Evolutionary conservation across 2,113 vertebrate species (phyloP).

Genomic region (Collichthys lucidus): DNA sequence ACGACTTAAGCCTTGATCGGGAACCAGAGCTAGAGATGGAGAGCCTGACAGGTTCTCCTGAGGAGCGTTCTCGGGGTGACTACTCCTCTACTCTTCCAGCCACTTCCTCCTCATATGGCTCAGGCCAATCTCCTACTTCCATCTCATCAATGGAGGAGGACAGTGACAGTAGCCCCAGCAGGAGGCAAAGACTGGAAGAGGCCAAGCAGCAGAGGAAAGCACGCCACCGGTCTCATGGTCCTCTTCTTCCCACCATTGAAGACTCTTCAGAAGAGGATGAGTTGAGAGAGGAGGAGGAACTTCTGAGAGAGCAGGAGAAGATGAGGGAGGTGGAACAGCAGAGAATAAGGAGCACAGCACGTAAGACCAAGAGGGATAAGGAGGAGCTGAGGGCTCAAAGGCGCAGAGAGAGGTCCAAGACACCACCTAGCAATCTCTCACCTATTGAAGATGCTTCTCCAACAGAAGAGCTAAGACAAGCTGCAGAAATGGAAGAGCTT

Average conservation of each 20-base stretch:
- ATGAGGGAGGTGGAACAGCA: slow-evolving; percentile 99
- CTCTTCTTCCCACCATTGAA: slow-evolving; percentile 96
- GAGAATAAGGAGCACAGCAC: slow-evolving; percentile 94
- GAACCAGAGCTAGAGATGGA: slow-evolving; percentile 99
- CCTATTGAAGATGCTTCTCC: slow-evolving; percentile 98
- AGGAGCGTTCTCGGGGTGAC: slow-evolving; percentile 94
- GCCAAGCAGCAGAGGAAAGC: slow-evolving; percentile 98
- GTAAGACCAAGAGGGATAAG: slow-evolving; percentile 97
- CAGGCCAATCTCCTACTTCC: slow-evolving; percentile 95
- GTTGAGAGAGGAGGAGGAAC: slow-evolving; percentile 96
- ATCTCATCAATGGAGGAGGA: slow-evolving; percentile 98
- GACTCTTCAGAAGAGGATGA: slow-evolving; percentile 98
- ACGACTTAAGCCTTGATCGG: slow-evolving; percentile 89
- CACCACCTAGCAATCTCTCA: slow-evolving; percentile 96
- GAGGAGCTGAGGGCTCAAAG: slow-evolving; percentile 96
- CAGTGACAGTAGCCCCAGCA: slow-evolving; percentile 97
- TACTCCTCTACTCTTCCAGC: slow-evolving; percentile 96
- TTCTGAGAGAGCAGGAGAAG: slow-evolving; percentile 96
- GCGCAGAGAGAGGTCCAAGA: slow-evolving; percentile 96
- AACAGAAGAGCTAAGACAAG: slow-evolving; percentile 96
- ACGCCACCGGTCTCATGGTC: slow-evolving; percentile 94
- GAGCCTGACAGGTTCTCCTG: slow-evolving; percentile 95
- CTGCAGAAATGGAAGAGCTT: slow-evolving; percentile 98
- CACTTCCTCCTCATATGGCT: slow-evolving; percentile 95
- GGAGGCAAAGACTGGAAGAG: slow-evolving; percentile 93